Conservation (phyloP, 2,113 vertebrate genomes). For the Phalacrocorax pelagicus region DNA sequence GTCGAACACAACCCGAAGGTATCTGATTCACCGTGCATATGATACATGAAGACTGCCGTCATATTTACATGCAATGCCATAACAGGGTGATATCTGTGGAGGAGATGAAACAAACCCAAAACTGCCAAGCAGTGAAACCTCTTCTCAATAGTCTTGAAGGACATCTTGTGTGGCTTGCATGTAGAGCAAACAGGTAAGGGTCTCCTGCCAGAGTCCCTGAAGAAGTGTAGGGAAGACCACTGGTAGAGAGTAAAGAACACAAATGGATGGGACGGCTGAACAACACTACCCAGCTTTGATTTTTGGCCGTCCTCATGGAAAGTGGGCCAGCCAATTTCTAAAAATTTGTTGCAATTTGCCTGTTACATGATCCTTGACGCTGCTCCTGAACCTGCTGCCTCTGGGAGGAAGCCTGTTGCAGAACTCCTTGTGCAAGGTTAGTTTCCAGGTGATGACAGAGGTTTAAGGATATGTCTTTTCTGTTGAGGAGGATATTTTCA, state of each 20-base stretch:
- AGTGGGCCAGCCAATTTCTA: not conserved
- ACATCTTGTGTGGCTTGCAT: not conserved
- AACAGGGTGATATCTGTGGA: not conserved
- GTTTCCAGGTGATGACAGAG: not conserved
- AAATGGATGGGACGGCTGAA: not conserved
- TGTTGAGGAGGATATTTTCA: not conserved
- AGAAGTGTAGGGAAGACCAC: not conserved
- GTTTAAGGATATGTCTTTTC: not conserved
- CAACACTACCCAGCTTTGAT: not conserved
- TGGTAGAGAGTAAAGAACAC: accelerated
- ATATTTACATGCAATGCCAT: not conserved
- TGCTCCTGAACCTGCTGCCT: not conserved
- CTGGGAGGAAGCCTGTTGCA: not conserved
- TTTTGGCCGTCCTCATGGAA: not conserved
- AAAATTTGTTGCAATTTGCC: not conserved
- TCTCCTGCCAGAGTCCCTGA: not conserved
- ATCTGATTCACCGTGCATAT: not conserved
- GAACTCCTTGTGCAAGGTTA: not conserved
- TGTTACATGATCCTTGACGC: not conserved
- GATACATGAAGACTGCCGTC: not conserved
- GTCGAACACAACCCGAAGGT: not conserved
- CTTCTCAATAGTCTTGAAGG: not conserved
- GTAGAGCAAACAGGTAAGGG: not conserved
- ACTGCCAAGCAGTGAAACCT: not conserved
- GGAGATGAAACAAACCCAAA: not conserved